Evolutionary conservation across 1,140 invertebrate species (phyloP).

Genomic region (Drosophila arizonae): DNA sequence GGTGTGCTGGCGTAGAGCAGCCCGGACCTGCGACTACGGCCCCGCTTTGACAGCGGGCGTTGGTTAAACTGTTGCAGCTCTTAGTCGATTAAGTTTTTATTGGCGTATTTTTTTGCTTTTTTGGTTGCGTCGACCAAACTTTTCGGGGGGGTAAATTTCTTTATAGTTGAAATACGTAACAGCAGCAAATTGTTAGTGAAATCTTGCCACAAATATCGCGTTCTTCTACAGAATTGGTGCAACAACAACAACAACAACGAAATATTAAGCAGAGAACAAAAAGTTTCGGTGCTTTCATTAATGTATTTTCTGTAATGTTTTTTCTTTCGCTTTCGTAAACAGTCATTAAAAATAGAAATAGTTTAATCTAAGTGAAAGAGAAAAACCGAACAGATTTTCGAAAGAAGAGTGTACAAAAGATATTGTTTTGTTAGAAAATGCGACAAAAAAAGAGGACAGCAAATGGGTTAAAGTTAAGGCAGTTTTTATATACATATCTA

Average conservation of each 20-base stretch:
- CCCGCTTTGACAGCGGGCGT: constrained; percentile 8
- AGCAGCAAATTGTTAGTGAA: constrained; percentile 65
- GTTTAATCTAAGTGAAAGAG: constrained; percentile 72
- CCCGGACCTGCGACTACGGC: constrained; percentile 1
- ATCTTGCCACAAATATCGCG: constrained; percentile 72
- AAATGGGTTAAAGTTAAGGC: constrained; percentile 54
- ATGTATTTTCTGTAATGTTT: constrained; percentile 25
- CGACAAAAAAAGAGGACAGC: constrained; percentile 23
- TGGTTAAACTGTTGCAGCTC: constrained; percentile 34
- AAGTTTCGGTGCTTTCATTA: constrained; percentile 71
- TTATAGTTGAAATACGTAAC: constrained; percentile 46
- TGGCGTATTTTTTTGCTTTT: constrained; percentile 5
- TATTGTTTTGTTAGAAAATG: constrained; percentile 8
- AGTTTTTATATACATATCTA: constrained; percentile 44
- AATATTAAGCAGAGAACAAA: constrained; percentile 25
- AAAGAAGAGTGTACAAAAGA: constrained; percentile 42
- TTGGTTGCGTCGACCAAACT: constrained; percentile 29
- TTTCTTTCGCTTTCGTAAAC: constrained; percentile 71
- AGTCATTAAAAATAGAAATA: constrained; percentile 76
- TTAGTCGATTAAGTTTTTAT: constrained; percentile 46
- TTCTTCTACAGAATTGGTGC: constrained; percentile 61
- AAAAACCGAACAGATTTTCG: constrained; percentile 9
- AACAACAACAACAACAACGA: constrained; percentile 20
- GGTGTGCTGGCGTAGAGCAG: constrained; percentile 84
- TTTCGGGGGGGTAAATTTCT: constrained; percentile 34